Percentiles rank a stretch among this genome's conserved stretches.
These are phyloP conservation scores for Lutraria rhynchaena DNA, from an alignment of 1,140 invertebrate genomes.

Conservation along the genomic window DNA sequence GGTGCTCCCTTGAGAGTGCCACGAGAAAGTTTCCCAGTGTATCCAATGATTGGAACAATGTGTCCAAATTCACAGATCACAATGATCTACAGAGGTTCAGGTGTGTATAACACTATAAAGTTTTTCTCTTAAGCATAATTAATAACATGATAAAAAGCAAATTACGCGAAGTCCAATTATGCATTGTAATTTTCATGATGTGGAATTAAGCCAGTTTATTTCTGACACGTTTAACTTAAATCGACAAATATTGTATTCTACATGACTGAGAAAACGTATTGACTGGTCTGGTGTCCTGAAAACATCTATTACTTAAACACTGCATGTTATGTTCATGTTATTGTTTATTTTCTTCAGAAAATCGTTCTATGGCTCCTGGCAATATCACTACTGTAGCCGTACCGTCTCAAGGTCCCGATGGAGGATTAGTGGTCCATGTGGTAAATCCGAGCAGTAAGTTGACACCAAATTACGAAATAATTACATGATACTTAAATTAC, in stretches of 20 bases:
- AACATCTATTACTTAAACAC: not conserved
- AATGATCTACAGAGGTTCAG: slow-evolving; percentile 63
- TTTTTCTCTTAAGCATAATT: too few species aligned
- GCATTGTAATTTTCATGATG: not conserved
- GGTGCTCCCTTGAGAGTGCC: slow-evolving; percentile 57
- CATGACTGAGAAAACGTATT: not conserved
- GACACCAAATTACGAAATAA: too few species aligned
- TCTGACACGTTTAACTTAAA: not conserved
- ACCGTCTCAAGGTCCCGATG: slow-evolving; percentile 13
- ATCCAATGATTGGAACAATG: slow-evolving; percentile 54
- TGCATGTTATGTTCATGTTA: not conserved
- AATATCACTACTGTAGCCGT: slow-evolving; percentile 24
- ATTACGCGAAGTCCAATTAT: too few species aligned
- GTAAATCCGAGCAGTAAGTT: slow-evolving; percentile 43
- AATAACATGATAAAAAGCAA: too few species aligned
- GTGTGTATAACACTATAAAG: too few species aligned
- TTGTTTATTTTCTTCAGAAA: slow-evolving; percentile 8
- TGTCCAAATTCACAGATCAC: slow-evolving; percentile 55
- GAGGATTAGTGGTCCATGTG: slow-evolving; percentile 14
- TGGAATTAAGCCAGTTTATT: not conserved
- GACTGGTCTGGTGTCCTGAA: not conserved
- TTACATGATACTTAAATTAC: too few species aligned
- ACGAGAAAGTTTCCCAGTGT: slow-evolving; percentile 43
- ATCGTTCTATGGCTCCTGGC: not conserved
- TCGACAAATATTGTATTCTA: not conserved